Conservation (phyloP, 2,888 invertebrate genomes). For the Scrobipalpa costella region DNA sequence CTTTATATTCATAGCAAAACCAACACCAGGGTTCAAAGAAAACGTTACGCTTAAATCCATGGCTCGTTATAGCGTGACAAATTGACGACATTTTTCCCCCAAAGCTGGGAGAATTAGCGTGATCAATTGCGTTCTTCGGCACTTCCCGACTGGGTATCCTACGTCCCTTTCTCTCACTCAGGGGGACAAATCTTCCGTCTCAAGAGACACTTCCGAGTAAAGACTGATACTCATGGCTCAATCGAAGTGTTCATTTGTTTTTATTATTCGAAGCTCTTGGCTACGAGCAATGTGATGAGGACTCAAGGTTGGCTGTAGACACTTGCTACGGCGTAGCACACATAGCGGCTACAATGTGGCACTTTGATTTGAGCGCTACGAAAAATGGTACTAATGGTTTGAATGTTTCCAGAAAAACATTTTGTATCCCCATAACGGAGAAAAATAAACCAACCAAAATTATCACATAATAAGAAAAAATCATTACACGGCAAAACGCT, state of each 20-base stretch:
- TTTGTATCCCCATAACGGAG: background rate
- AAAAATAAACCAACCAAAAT: no score
- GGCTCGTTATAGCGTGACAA: constrained; percentile 72
- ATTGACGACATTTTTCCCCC: constrained; percentile 69
- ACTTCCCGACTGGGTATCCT: constrained; percentile 50
- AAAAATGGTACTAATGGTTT: background rate
- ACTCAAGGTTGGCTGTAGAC: background rate
- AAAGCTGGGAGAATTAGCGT: constrained; percentile 71
- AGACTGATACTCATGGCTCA: constrained; percentile 17
- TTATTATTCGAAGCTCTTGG: constrained; percentile 23
- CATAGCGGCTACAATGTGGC: background rate
- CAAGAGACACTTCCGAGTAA: constrained; percentile 11
- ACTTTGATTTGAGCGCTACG: background rate
- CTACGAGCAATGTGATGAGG: background rate
- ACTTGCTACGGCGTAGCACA: constrained; percentile 9
- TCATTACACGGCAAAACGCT: background rate
- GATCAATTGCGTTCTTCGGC: constrained; percentile 74
- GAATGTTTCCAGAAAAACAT: background rate
- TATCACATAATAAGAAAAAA: no score
- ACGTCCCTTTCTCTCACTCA: constrained; percentile 44
- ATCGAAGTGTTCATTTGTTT: constrained; percentile 23
- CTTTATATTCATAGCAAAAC: constrained; percentile 28
- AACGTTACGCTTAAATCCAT: constrained; percentile 51
- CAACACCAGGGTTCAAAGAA: constrained; percentile 43
- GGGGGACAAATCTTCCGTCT: constrained; percentile 4